A percentile compares a stretch with the other conserved stretches of the same genome.
Conservation (phyloP, 2,113 vertebrate species). For the Microcebus griseorufus region DNA sequence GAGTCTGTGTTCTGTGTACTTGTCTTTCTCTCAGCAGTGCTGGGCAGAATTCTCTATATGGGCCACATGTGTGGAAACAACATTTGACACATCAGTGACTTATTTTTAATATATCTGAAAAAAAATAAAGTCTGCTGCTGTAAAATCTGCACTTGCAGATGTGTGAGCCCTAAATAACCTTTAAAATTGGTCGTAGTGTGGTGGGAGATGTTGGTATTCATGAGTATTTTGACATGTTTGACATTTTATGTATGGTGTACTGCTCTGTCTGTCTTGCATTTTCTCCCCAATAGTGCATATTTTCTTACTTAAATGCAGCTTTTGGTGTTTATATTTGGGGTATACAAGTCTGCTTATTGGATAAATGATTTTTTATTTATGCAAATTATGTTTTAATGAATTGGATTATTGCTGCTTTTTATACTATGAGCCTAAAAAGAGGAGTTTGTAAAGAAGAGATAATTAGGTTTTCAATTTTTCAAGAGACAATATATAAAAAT, state of each 20-base stretch:
- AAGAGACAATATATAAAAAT: not conserved
- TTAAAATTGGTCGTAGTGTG: slow-evolving; percentile 81
- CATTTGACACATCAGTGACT: slow-evolving; percentile 74
- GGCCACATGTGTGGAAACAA: slow-evolving; percentile 13
- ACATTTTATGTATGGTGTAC: slow-evolving; percentile 84
- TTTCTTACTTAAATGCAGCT: slow-evolving; percentile 55
- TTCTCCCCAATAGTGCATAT: not conserved
- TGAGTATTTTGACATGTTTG: slow-evolving; percentile 89
- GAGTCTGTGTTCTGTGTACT: slow-evolving; percentile 14
- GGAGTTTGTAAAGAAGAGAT: not conserved
- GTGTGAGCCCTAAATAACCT: slow-evolving; percentile 86
- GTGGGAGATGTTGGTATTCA: slow-evolving; percentile 87
- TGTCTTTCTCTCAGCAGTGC: not conserved
- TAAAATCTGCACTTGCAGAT: slow-evolving; percentile 82
- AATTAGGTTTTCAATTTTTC: not conserved
- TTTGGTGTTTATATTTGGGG: not conserved
- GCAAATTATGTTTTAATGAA: not conserved
- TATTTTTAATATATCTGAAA: slow-evolving; percentile 80
- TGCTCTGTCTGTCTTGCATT: slow-evolving; percentile 76
- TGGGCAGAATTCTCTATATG: not conserved
- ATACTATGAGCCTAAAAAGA: not conserved
- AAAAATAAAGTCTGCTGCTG: slow-evolving; percentile 73
- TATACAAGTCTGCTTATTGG: not conserved
- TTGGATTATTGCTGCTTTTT: slow-evolving; percentile 28
- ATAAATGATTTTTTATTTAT: slow-evolving; percentile 56